A percentile compares a stretch with the other conserved stretches of the same genome.
Evolutionary conservation across 1,140 invertebrate species (phyloP).

Genomic region (Drosophila yakuba): DNA sequence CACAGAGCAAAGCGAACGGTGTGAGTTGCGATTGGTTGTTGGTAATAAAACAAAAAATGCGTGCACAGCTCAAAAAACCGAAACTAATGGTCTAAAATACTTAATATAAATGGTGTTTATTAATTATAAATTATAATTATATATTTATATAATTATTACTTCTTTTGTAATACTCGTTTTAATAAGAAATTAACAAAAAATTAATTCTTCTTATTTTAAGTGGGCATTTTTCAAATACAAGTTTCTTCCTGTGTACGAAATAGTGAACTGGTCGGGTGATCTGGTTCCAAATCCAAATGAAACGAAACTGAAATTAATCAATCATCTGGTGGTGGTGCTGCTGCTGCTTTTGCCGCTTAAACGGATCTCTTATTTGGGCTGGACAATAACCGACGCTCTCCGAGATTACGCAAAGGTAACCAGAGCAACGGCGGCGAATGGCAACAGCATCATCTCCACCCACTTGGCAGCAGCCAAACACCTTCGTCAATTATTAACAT

Average conservation of each 20-base stretch:
- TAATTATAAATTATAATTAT: too few relatives aligned
- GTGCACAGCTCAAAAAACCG: constrained; percentile 3
- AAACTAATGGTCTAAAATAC: not conserved
- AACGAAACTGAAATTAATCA: constrained; percentile 84
- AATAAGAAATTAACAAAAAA: too few relatives aligned
- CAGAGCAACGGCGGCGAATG: constrained; percentile 32
- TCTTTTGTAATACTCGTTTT: not conserved
- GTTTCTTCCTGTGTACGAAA: constrained; percentile 11
- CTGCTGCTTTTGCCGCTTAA: constrained; percentile 56
- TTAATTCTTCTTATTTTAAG: too few relatives aligned
- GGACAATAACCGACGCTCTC: constrained; percentile 55
- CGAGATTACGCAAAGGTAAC: constrained; percentile 74
- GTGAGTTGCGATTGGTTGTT: constrained; percentile 43
- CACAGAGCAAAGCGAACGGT: constrained; percentile 11
- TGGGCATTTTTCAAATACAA: not conserved
- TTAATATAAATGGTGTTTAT: too few relatives aligned
- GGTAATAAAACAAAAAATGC: not conserved
- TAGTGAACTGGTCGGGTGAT: constrained; percentile 41
- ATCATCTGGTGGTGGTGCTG: constrained; percentile 61
- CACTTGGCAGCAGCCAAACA: constrained; percentile 52
- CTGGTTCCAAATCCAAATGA: constrained; percentile 65
- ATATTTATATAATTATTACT: too few relatives aligned
- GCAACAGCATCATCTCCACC: constrained; percentile 49
- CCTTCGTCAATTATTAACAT: constrained; percentile 82
- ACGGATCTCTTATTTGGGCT: constrained; percentile 64